phyloP scores from a whole-genome alignment of 2,888 invertebrate genomes.

The Synanthedon andrenaeformis region DNA sequence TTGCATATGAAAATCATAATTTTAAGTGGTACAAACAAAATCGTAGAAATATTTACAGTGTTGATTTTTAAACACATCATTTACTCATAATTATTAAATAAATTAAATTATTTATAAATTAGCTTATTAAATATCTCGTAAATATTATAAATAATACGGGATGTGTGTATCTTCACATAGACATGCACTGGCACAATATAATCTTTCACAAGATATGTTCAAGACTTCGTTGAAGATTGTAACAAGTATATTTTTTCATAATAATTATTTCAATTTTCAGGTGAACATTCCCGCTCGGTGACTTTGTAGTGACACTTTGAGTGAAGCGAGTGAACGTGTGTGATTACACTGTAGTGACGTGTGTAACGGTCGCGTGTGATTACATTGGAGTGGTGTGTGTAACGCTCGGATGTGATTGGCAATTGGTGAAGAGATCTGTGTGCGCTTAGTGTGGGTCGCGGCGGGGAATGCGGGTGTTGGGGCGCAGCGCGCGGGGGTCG shows the following conservation, averaged over 20 bases:
- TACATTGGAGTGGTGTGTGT: conserved; percentile 15
- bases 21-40: no score
- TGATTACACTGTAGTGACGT: neutral
- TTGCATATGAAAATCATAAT: no score
- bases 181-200: no score
- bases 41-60: no score
- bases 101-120: no score
- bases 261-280: neutral
- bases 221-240: no score
- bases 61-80: no score
- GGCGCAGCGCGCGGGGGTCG: conserved; percentile 15
- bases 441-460: conserved; percentile 13
- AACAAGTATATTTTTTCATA: neutral
- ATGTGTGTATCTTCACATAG: no score
- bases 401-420: conserved; percentile 8
- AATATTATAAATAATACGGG: no score
- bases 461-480: conserved; percentile 12
- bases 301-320: neutral
- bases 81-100: no score
- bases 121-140: no score
- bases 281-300: neutral
- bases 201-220: no score
- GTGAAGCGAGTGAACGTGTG: neutral
- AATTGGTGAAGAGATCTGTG: conserved; percentile 1
- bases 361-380: conserved; percentile 8